Evolutionary conservation across 2,888 invertebrate genomes (phyloP).

Genomic region (Synergus itoensis): DNA sequence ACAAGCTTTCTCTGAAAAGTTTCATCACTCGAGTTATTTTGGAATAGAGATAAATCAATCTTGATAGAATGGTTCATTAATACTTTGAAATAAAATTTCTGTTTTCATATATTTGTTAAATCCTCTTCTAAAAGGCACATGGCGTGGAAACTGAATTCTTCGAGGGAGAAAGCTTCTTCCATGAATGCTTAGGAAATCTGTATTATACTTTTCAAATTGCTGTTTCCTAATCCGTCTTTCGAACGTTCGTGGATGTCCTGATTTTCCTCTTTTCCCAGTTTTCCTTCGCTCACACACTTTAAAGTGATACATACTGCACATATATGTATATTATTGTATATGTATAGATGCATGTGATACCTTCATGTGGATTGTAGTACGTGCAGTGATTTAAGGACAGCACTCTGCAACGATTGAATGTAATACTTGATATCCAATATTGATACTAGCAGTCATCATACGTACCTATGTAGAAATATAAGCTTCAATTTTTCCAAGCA

Average conservation of each 20-base stretch:
- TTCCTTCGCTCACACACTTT: not conserved
- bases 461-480: not conserved
- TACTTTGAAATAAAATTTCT: too few species aligned
- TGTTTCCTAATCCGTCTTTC: not conserved
- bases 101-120: too few species aligned
- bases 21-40: not conserved
- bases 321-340: too few species aligned
- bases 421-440: constrained; percentile 27
- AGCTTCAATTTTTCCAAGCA: constrained; percentile 15
- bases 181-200: not conserved
- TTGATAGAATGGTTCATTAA: not conserved
- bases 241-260: not conserved
- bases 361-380: constrained; percentile 2
- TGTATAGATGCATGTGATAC: not conserved
- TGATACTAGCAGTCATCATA: not conserved
- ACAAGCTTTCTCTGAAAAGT: constrained; percentile 3
- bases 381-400: constrained; percentile 21
- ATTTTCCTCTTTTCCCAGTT: not conserved
- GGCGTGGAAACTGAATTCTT: too few species aligned
- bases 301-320: not conserved
- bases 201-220: not conserved
- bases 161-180: not conserved
- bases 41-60: not conserved
- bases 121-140: too few species aligned
- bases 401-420: not conserved